Percentiles rank a stretch among this genome's conserved stretches.
These are phyloP conservation scores for Phaedon cochleariae DNA, from an alignment of 2,888 invertebrate species.

Conservation along the genomic window DNA sequence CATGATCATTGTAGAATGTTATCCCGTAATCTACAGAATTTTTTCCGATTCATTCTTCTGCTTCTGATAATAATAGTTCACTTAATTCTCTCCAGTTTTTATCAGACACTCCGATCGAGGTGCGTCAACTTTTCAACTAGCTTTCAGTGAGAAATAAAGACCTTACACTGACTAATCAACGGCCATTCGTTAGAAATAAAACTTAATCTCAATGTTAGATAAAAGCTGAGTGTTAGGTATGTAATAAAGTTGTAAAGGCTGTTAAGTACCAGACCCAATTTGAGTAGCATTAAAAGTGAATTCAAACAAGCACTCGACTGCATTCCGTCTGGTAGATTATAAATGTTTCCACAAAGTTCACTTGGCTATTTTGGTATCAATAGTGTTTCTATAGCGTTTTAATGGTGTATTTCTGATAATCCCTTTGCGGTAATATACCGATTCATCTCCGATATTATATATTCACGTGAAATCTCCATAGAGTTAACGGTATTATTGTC, in stretches of 20 bases:
- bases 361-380: slow-evolving; percentile 29
- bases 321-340: slow-evolving; percentile 33
- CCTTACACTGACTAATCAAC: neutral
- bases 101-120: neutral
- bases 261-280: slow-evolving; percentile 33
- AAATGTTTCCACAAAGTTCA: slow-evolving; percentile 32
- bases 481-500: no score
- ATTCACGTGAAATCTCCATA: no score
- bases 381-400: slow-evolving; percentile 23
- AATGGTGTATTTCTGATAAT: neutral
- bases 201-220: slow-evolving; percentile 17
- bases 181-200: slow-evolving; percentile 5
- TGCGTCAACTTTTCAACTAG: neutral
- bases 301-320: slow-evolving; percentile 24
- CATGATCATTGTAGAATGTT: no score
- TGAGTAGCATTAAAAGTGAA: slow-evolving; percentile 28
- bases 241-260: slow-evolving; percentile 34
- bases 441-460: neutral
- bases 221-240: slow-evolving; percentile 25
- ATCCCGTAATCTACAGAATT: no score
- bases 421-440: neutral
- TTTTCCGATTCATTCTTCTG: no score
- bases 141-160: neutral
- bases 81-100: neutral
- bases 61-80: no score